Conservation (phyloP, 2,113 vertebrate species). For the Gallinago paraguaiae region DNA sequence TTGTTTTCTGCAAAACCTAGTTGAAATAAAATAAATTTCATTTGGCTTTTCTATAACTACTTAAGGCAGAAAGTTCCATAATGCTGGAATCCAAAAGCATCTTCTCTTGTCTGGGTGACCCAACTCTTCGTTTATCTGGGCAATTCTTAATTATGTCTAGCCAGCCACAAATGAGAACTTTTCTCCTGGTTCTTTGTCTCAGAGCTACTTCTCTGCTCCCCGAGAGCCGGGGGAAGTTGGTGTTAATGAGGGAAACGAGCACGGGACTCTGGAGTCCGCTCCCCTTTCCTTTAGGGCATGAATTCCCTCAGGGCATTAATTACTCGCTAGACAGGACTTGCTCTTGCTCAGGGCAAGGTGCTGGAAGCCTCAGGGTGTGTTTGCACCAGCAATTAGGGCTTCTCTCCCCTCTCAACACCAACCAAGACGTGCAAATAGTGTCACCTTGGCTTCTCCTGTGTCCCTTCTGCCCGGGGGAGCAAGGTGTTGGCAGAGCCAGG, state of each 20-base stretch:
- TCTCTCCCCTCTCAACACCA: background rate
- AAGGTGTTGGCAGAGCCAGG: background rate
- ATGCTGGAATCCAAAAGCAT: background rate
- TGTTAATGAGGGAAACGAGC: slow-evolving; percentile 4
- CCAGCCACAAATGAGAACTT: background rate
- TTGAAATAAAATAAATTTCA: background rate
- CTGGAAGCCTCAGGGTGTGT: background rate
- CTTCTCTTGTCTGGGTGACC: background rate
- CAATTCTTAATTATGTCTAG: background rate
- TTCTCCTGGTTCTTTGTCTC: background rate
- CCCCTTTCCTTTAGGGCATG: slow-evolving; percentile 24
- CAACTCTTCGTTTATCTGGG: background rate
- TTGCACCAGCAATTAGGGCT: background rate
- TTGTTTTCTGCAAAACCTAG: background rate
- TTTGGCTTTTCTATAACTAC: background rate
- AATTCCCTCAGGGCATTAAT: slow-evolving; percentile 54
- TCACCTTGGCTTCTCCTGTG: accelerated
- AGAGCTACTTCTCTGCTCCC: background rate
- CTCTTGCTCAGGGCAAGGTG: background rate
- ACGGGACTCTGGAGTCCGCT: background rate
- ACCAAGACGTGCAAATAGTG: background rate
- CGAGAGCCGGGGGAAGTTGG: background rate
- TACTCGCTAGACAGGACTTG: background rate
- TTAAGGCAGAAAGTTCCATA: background rate
- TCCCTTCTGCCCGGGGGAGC: background rate